Conservation (phyloP, 1,140 invertebrate genomes). For the Eueides isabella region DNA sequence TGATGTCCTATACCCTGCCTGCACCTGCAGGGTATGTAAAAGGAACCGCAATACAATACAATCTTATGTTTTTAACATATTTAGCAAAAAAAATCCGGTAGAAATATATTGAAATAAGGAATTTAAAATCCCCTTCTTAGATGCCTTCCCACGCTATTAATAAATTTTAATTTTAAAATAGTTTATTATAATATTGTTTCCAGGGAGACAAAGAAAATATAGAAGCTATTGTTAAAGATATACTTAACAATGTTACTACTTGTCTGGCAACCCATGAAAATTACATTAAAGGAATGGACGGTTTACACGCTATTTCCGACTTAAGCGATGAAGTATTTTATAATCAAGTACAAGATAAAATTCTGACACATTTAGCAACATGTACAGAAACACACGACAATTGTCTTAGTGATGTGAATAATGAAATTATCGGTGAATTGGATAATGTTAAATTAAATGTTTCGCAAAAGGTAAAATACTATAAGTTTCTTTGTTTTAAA, state of each 20-base stretch:
- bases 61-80: too few relatives aligned
- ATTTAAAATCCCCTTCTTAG: too few relatives aligned
- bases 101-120: too few relatives aligned
- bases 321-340: constrained; percentile 41
- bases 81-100: too few relatives aligned
- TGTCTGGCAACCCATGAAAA: constrained; percentile 44
- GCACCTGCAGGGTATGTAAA: too few relatives aligned
- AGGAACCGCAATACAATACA: too few relatives aligned
- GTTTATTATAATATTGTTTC: constrained; percentile 34
- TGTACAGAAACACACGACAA: constrained; percentile 40
- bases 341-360: constrained; percentile 37
- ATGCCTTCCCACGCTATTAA: not conserved
- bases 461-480: constrained; percentile 18
- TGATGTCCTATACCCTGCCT: too few relatives aligned
- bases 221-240: constrained; percentile 39
- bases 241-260: constrained; percentile 36
- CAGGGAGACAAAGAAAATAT: constrained; percentile 42
- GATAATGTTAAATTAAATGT: constrained; percentile 20
- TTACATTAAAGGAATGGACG: constrained; percentile 17
- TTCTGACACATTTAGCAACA: constrained; percentile 4
- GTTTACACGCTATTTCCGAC: constrained; percentile 17
- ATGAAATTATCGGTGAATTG: constrained; percentile 39
- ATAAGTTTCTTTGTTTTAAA: too few relatives aligned
- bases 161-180: not conserved
- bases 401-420: constrained; percentile 44